phyloP scores from a whole-genome alignment of 2,113 vertebrate species.

The Saguinus imperator region DNA sequence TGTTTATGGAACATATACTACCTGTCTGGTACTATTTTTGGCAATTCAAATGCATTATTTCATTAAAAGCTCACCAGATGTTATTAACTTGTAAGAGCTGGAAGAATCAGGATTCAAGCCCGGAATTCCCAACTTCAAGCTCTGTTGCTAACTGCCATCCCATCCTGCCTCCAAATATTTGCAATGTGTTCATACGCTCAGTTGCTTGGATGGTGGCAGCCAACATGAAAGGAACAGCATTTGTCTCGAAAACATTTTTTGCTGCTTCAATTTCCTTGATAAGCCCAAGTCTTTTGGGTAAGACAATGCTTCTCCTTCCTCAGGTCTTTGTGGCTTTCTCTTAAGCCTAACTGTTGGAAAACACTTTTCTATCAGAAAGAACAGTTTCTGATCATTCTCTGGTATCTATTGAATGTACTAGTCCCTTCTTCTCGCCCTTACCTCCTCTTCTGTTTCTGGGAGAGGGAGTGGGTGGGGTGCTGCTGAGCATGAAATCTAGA shows the following conservation, averaged over 20 bases:
- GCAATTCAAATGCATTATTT: background rate
- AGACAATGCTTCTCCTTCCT: background rate
- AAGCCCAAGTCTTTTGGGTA: background rate
- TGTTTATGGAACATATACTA: background rate
- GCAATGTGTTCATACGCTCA: background rate
- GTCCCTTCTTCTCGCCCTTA: background rate
- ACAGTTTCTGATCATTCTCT: background rate
- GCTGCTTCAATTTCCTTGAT: background rate
- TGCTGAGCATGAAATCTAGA: too few relatives aligned
- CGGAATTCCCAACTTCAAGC: background rate
- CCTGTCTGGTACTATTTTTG: background rate
- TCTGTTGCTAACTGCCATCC: background rate
- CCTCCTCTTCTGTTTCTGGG: background rate
- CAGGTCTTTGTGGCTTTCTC: background rate
- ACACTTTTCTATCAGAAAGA: background rate
- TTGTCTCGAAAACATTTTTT: background rate
- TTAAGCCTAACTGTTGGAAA: background rate
- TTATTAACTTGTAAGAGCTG: background rate
- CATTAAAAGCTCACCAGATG: background rate
- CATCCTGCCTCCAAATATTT: background rate
- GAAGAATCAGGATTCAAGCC: background rate
- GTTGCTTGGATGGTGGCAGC: background rate
- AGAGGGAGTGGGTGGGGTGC: background rate
- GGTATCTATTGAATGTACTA: accelerated
- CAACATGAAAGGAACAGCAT: background rate